phyloP scores from a whole-genome alignment of 1,140 invertebrate genomes.

The Aphelenchoides fujianensis region DNA sequence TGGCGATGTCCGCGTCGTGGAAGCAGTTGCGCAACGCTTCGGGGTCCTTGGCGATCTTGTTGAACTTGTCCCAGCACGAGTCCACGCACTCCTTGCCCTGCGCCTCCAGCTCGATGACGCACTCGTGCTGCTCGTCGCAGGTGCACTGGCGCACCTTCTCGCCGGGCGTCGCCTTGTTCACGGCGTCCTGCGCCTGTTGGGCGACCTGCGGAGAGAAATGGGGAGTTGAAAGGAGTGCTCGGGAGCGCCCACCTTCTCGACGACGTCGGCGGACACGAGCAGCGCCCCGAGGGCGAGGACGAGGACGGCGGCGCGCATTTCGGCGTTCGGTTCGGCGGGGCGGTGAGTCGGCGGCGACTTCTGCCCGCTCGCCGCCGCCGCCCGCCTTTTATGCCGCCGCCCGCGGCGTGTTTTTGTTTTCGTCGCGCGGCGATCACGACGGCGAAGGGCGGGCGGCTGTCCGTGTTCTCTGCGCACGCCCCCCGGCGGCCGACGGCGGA shows the following conservation, averaged over 20 bases:
- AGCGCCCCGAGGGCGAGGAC: not conserved
- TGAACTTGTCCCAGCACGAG: conserved; percentile 18
- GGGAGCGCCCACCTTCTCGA: not conserved
- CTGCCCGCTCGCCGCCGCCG: too few species aligned
- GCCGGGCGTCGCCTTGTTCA: conserved; percentile 6
- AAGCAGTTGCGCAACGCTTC: conserved; percentile 11
- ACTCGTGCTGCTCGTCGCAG: conserved; percentile 25
- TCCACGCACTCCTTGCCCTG: not conserved
- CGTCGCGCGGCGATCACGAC: too few species aligned
- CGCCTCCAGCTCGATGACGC: not conserved
- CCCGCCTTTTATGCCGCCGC: too few species aligned
- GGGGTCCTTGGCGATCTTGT: conserved; percentile 4
- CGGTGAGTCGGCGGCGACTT: too few species aligned
- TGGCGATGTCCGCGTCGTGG: not conserved
- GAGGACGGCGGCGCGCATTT: not conserved
- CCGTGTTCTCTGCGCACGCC: too few species aligned
- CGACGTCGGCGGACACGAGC: not conserved
- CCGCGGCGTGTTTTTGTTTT: too few species aligned
- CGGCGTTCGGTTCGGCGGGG: too few species aligned
- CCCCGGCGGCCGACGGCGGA: too few species aligned
- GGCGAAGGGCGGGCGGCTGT: too few species aligned
- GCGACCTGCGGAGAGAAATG: not conserved
- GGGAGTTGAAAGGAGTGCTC: not conserved
- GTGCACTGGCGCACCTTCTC: conserved; percentile 7
- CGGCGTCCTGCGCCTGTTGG: not conserved